phyloP scores from a whole-genome alignment of 2,113 vertebrate genomes.

The Eulacestoma nigropectus region DNA sequence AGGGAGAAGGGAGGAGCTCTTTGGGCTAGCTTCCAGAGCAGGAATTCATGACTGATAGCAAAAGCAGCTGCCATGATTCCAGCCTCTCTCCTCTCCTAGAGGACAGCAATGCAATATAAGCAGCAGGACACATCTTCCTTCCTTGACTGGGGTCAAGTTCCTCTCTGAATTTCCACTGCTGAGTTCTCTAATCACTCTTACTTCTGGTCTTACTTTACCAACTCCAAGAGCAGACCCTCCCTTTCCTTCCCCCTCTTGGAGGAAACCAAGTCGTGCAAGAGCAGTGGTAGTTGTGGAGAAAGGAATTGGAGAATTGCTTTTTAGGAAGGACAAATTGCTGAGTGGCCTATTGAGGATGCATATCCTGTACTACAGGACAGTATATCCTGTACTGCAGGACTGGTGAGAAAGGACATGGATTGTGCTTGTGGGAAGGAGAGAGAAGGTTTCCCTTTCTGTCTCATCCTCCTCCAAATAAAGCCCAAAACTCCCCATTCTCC shows the following conservation, averaged over 20 bases:
- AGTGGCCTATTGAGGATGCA: background rate
- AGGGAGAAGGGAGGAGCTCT: background rate
- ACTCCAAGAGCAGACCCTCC: background rate
- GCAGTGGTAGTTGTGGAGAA: background rate
- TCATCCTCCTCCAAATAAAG: background rate
- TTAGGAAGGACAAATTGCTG: background rate
- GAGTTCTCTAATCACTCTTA: background rate
- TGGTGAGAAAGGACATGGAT: background rate
- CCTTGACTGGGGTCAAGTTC: conserved; percentile 4
- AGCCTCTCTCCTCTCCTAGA: background rate
- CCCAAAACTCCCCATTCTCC: background rate
- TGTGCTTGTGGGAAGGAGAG: background rate
- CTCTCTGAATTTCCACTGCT: background rate
- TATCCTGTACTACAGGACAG: background rate
- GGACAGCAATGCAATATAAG: background rate
- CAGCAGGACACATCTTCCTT: conserved; percentile 18
- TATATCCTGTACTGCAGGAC: background rate
- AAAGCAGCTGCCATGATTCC: background rate
- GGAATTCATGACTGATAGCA: background rate
- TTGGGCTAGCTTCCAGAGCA: background rate
- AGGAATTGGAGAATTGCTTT: background rate
- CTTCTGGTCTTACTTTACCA: background rate
- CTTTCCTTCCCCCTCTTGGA: background rate
- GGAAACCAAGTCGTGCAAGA: background rate
- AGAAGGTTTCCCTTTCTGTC: background rate